Percentiles rank a stretch among this genome's conserved stretches.
Conservation (phyloP, 2,888 invertebrate species). For the Seira ritae region DNA sequence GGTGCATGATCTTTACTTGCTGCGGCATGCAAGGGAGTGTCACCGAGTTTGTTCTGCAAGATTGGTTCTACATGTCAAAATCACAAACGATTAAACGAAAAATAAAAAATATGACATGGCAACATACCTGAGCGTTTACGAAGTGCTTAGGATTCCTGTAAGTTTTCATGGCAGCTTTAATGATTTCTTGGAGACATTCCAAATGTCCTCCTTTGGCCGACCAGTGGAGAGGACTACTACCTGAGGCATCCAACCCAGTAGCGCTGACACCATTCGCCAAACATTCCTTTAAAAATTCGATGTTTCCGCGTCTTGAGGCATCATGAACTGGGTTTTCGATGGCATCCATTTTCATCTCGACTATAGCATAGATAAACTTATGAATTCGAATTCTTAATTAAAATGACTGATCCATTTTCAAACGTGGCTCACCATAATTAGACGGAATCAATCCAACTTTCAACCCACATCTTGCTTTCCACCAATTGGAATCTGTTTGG, state of each 20-base stretch:
- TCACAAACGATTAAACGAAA: background rate
- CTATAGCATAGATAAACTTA: conserved; percentile 75
- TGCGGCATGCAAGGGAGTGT: conserved; percentile 81
- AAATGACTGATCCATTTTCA: too few relatives aligned
- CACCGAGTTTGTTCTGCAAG: conserved; percentile 82
- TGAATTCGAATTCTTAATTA: conserved; percentile 8
- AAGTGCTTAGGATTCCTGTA: conserved; percentile 62
- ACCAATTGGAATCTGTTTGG: conserved; percentile 76
- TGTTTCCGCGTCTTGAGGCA: conserved; percentile 81
- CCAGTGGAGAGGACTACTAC: conserved; percentile 82
- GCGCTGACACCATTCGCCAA: conserved; percentile 80
- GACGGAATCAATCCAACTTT: conserved; percentile 80
- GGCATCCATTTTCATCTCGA: conserved; percentile 79
- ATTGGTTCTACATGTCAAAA: background rate
- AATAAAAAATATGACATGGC: background rate
- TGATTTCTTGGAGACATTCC: conserved; percentile 67
- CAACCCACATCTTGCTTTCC: conserved; percentile 79
- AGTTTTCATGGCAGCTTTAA: conserved; percentile 53
- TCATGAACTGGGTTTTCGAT: conserved; percentile 81
- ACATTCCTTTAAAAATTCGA: conserved; percentile 80
- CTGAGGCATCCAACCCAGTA: conserved; percentile 81
- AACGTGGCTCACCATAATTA: conserved; percentile 80
- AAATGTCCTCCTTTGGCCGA: conserved; percentile 56
- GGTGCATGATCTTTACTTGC: conserved; percentile 80
- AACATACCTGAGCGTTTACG: conserved; percentile 63